Percentiles rank a stretch among this genome's conserved stretches.
Evolutionary conservation across 2,113 vertebrate genomes (phyloP).

Genomic region (Ranitomeya variabilis): DNA sequence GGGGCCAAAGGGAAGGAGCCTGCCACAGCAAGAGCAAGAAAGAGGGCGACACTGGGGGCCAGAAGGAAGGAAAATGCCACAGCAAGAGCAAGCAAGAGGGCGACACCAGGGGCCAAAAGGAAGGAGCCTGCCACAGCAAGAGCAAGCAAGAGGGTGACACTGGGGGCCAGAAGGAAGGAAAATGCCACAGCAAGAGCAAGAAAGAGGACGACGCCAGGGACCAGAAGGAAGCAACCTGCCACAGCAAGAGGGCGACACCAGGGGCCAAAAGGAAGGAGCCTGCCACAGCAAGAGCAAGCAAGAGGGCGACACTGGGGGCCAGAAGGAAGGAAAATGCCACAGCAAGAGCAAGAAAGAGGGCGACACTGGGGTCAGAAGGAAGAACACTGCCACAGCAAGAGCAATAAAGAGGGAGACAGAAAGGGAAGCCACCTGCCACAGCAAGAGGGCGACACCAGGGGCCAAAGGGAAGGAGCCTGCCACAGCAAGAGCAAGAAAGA

Average conservation of each 20-base stretch:
- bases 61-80: no score
- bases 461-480: background rate
- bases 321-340: no score
- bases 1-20: slow-evolving; percentile 3
- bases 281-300: no score
- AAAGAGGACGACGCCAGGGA: background rate
- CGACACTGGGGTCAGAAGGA: no score
- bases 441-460: background rate
- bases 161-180: no score
- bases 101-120: background rate
- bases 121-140: no score
- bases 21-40: background rate
- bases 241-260: no score
- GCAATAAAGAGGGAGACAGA: background rate
- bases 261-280: no score
- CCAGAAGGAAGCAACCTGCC: background rate
- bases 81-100: background rate
- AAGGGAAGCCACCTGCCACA: no score
- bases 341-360: background rate
- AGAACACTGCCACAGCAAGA: no score
- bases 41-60: background rate
- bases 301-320: slow-evolving; percentile 6
- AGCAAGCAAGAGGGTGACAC: background rate
- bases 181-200: background rate
- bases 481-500: background rate